These are phyloP conservation scores for Drosophila lacicola DNA, from an alignment of 2,888 invertebrate species.

Conservation along the genomic window DNA sequence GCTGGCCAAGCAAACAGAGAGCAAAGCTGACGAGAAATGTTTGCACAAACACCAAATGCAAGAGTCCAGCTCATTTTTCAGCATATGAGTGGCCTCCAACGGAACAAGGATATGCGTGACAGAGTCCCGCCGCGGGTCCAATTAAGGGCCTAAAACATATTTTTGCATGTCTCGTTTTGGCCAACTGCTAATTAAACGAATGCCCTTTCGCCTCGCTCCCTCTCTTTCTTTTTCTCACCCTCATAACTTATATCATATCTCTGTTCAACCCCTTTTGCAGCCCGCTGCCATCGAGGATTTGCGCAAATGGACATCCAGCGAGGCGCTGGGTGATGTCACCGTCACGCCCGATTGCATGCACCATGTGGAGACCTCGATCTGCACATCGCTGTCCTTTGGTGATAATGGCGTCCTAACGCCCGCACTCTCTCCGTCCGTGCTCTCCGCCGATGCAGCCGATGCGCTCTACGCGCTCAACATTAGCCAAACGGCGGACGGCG, in stretches of 20 bases:
- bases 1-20: constrained; percentile 16
- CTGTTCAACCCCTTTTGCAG: constrained; percentile 84
- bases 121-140: constrained; percentile 44
- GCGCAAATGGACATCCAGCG: constrained; percentile 92
- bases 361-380: constrained; percentile 87
- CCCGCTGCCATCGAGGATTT: constrained; percentile 92
- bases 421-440: constrained; percentile 84
- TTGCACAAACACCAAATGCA: constrained; percentile 68
- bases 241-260: not conserved
- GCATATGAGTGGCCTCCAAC: constrained; percentile 19
- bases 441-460: constrained; percentile 84
- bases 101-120: constrained; percentile 57
- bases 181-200: constrained; percentile 61
- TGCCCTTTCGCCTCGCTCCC: constrained; percentile 16
- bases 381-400: constrained; percentile 84
- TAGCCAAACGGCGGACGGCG: constrained; percentile 80
- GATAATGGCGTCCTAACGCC: constrained; percentile 84
- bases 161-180: constrained; percentile 64
- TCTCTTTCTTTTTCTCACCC: not conserved
- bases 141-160: constrained; percentile 56
- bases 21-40: constrained; percentile 57
- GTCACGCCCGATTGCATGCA: constrained; percentile 92
- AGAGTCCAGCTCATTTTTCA: constrained; percentile 52
- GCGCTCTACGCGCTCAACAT: constrained; percentile 82
- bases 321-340: constrained; percentile 91